phyloP scores from a whole-genome alignment of 2,888 invertebrate species.

The Microctonus brassicae region DNA sequence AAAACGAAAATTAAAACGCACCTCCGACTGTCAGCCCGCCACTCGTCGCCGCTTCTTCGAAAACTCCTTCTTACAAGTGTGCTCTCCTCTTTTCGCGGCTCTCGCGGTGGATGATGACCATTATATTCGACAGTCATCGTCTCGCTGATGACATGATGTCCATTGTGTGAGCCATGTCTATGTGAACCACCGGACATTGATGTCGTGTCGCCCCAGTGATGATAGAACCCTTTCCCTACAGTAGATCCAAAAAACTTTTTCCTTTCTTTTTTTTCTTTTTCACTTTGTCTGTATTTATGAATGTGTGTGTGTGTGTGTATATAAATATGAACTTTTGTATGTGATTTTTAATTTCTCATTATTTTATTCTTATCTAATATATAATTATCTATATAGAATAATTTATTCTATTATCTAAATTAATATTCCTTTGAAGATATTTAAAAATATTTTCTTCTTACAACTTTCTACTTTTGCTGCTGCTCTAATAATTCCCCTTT shows the following conservation, averaged over 20 bases:
- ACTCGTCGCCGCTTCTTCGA: constrained; percentile 66
- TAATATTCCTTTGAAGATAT: too few relatives aligned
- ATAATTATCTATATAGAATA: too few relatives aligned
- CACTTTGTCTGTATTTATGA: too few relatives aligned
- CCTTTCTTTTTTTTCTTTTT: constrained; percentile 39
- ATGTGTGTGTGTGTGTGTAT: constrained; percentile 12
- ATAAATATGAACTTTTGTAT: neutral
- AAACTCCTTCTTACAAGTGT: constrained; percentile 65
- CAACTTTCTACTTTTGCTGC: too few relatives aligned
- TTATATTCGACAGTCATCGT: constrained; percentile 64
- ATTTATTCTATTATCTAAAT: too few relatives aligned
- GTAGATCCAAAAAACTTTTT: constrained; percentile 61
- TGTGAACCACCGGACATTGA: constrained; percentile 59
- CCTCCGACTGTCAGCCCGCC: constrained; percentile 68
- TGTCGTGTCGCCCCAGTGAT: constrained; percentile 58
- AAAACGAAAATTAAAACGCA: constrained; percentile 55
- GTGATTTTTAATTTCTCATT: neutral
- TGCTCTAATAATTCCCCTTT: neutral
- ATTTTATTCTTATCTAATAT: too few relatives aligned
- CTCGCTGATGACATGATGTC: constrained; percentile 56
- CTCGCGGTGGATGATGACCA: constrained; percentile 63
- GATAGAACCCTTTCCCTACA: constrained; percentile 67
- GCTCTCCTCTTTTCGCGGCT: constrained; percentile 66
- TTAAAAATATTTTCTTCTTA: too few relatives aligned
- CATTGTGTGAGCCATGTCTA: constrained; percentile 61